These are phyloP conservation scores for Herpailurus yagouaroundi DNA, from an alignment of 2,113 vertebrate genomes.

Conservation along the genomic window DNA sequence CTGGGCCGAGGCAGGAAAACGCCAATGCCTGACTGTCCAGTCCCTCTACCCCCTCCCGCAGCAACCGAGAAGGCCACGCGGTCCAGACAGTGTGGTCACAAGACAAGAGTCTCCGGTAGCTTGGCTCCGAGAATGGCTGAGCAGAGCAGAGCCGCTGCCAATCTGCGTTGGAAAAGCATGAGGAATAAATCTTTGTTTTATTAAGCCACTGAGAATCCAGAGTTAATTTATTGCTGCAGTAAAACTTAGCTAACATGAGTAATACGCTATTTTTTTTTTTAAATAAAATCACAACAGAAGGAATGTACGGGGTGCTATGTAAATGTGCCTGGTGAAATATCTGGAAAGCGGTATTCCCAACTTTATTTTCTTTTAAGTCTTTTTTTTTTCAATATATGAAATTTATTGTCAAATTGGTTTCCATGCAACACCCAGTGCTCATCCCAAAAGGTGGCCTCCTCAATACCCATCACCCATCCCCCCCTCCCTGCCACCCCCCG, in stretches of 20 bases:
- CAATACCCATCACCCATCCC: too few species aligned
- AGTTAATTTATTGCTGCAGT: constrained; percentile 28
- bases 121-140: fast-evolving
- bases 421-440: too few species aligned
- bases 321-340: neutral
- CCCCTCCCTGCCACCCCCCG: too few species aligned
- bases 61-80: neutral
- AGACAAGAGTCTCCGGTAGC: neutral
- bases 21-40: neutral
- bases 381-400: too few species aligned
- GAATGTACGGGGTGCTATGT: neutral
- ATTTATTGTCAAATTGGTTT: too few species aligned
- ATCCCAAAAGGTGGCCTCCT: too few species aligned
- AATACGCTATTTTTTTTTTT: neutral
- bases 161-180: neutral
- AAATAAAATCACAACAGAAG: constrained; percentile 20
- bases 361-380: neutral
- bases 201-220: constrained; percentile 30
- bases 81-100: neutral
- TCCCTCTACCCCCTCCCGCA: neutral
- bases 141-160: neutral
- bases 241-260: constrained; percentile 31
- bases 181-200: constrained; percentile 49
- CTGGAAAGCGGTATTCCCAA: neutral
- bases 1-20: neutral